Base-by-base conservation (phyloP, 2,888 invertebrate genomes). In the Micoletzkya japonica region DNA sequence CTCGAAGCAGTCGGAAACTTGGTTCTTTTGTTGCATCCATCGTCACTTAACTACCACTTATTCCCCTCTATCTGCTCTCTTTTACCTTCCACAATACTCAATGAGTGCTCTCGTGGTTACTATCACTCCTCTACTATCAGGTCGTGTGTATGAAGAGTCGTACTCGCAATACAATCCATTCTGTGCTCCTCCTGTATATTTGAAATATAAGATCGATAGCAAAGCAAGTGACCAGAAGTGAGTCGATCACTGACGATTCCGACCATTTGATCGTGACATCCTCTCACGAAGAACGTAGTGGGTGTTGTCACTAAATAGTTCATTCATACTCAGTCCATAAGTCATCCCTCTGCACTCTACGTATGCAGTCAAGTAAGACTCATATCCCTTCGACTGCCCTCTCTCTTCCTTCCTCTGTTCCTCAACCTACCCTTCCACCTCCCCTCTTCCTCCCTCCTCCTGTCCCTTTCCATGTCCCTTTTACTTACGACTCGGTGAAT, bases 111-210 rank as follows among this genome's bases (percentile, higher is more conserved):
- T 69, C 28, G 70, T 61, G 37, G 52, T 59, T 28, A 72, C 71
- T 14, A 66, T 44, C 24, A 58, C 73, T 52, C 77, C 76, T 14
- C 61, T 39, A 39, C 64, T 54, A 58, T 73, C 72, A 26, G 74
- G 59, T 72, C 76, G 72, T 32, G 61, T 56, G 49, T 73, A 74
- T 0, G 74, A 70, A 17, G 52, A 63, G 63, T 78, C 78, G 30
- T 71, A 6, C 56, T 78, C 78, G 44, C 77, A 78, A n/a, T 52
- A 64, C 4, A 34, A 6, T 30, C 59, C 44, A 44, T 44, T 44
- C 20, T 10, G 10, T 14, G 44, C 44, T 44, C 44, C 6, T 6
- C 6, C 52, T 52, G n/a, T 6, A 52, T n/a, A n/a, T n/a, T 57
- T 57, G 26, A 57, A 57, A 30, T 30, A 6, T 32, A 14, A n/a